A percentile compares a stretch with the other conserved stretches of the same genome.
Evolutionary conservation across 2,888 invertebrate genomes (phyloP).

Genomic region (Eupithecia insigniata): DNA sequence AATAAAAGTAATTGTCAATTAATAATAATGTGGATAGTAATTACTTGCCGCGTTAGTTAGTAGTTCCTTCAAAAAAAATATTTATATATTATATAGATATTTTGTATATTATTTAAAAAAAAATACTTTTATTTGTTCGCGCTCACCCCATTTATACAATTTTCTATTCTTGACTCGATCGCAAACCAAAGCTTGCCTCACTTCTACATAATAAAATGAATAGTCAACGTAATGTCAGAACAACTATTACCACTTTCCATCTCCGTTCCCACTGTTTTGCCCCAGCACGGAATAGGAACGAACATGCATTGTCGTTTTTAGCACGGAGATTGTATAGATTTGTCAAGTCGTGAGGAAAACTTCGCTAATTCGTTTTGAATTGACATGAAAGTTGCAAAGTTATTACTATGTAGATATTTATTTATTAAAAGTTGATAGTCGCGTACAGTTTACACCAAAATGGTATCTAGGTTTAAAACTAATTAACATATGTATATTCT

Average conservation of each 20-base stretch:
- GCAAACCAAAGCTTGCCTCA: background rate
- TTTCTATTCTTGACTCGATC: constrained; percentile 1
- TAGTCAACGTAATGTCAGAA: background rate
- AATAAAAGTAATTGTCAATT: background rate
- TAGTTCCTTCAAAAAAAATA: background rate
- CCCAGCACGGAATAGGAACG: constrained; percentile 55
- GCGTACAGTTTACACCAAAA: too few relatives aligned
- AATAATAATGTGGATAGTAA: background rate
- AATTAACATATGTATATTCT: too few relatives aligned
- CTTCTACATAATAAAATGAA: background rate
- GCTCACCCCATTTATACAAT: background rate
- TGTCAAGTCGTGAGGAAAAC: constrained; percentile 27
- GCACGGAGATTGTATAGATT: constrained; percentile 26
- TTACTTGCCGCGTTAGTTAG: background rate
- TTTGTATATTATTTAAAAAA: too few relatives aligned
- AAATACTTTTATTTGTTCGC: background rate
- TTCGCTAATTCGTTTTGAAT: constrained; percentile 21
- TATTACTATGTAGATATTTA: background rate
- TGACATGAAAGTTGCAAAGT: constrained; percentile 22
- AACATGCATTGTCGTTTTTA: constrained; percentile 44
- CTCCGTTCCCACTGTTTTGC: constrained; percentile 70
- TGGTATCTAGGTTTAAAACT: too few relatives aligned
- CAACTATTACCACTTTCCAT: constrained; percentile 54
- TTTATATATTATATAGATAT: background rate
- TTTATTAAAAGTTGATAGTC: too few relatives aligned